phyloP scores from a whole-genome alignment of 2,888 invertebrate species.

The Margaritifera margaritifera region DNA sequence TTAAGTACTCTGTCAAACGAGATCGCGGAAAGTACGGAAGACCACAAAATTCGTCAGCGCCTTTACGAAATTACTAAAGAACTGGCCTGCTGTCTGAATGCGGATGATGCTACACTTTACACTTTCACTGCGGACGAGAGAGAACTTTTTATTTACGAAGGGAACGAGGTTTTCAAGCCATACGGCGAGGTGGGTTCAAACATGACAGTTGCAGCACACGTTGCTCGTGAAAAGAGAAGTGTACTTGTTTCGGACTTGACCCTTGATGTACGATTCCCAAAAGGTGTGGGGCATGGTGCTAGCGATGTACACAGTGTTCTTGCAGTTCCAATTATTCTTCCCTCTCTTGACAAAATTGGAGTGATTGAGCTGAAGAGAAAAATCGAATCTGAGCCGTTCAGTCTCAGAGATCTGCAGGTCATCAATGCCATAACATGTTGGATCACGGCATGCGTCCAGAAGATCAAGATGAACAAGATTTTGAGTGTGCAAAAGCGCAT shows the following conservation, averaged over 20 bases:
- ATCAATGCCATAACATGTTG: constrained; percentile 41
- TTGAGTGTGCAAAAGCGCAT: constrained; percentile 39
- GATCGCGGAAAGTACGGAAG: constrained; percentile 25
- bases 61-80: constrained; percentile 31
- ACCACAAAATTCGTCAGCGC: constrained; percentile 23
- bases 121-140: constrained; percentile 34
- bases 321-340: constrained; percentile 43
- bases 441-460: constrained; percentile 47
- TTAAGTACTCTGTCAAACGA: constrained; percentile 9
- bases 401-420: constrained; percentile 30
- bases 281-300: constrained; percentile 37
- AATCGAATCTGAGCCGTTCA: constrained; percentile 38
- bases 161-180: constrained; percentile 8
- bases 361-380: constrained; percentile 43
- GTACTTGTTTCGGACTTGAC: constrained; percentile 35
- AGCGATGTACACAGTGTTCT: constrained; percentile 40
- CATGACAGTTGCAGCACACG: constrained; percentile 49
- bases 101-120: constrained; percentile 38
- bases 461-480: constrained; percentile 37
- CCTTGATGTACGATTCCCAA: constrained; percentile 37
- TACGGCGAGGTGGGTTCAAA: constrained; percentile 42
- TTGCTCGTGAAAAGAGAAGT: constrained; percentile 34
- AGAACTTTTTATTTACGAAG: constrained; percentile 32
- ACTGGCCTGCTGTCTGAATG: constrained; percentile 29
- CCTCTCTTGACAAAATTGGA: constrained; percentile 36